These are phyloP conservation scores for Heterohyrax brucei DNA, from an alignment of 2,797 vertebrate genomes.

Conservation along the genomic window DNA sequence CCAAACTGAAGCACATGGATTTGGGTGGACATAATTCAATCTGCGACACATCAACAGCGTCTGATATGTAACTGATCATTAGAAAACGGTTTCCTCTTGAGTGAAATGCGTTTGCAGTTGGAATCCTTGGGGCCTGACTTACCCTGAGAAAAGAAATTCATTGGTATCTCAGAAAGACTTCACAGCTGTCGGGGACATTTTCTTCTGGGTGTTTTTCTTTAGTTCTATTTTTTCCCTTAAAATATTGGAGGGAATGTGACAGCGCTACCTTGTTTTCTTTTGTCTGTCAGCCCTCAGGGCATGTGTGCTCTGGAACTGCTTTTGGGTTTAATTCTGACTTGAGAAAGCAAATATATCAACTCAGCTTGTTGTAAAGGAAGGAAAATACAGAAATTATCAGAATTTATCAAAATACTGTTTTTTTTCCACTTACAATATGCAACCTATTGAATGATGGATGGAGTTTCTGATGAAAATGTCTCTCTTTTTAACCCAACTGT, in stretches of 20 bases:
- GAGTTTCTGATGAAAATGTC: neutral
- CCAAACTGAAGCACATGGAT: no score
- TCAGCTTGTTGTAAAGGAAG: neutral
- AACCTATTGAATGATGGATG: neutral
- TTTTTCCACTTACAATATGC: neutral
- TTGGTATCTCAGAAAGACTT: neutral
- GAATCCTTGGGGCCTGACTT: neutral
- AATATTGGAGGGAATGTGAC: slow-evolving; percentile 12
- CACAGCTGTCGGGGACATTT: neutral
- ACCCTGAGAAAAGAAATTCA: neutral
- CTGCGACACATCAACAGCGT: neutral
- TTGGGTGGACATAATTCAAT: no score
- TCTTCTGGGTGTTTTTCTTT: slow-evolving; percentile 10
- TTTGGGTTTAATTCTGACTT: slow-evolving; percentile 9
- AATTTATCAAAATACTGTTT: neutral
- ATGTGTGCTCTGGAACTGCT: neutral
- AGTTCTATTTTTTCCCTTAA: slow-evolving; percentile 55
- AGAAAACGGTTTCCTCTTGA: neutral
- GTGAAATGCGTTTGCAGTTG: neutral
- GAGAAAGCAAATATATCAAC: neutral
- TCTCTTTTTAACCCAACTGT: neutral
- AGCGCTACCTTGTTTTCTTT: slow-evolving; percentile 41
- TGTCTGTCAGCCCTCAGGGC: neutral
- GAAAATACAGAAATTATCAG: slow-evolving; percentile 4
- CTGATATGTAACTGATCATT: slow-evolving; percentile 8